These are phyloP conservation scores for Perodicticus potto DNA, from an alignment of 2,797 vertebrate species.

Conservation along the genomic window DNA sequence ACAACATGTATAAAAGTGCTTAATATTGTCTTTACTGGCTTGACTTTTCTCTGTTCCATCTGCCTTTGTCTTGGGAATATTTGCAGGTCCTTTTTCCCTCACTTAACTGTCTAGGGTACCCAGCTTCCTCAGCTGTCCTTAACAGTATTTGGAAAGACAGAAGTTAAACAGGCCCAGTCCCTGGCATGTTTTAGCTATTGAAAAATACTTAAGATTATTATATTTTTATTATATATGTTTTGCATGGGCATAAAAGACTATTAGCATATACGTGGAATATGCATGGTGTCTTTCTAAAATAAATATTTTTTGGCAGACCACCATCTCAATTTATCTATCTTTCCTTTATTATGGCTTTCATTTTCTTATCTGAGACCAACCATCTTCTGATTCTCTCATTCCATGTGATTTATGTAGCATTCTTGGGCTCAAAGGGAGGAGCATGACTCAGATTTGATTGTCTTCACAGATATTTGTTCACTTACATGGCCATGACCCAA, in stretches of 20 bases:
- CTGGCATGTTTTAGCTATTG: neutral
- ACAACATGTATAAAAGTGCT: neutral
- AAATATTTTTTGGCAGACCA: neutral
- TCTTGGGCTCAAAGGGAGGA: neutral
- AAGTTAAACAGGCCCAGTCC: neutral
- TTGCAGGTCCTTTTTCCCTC: neutral
- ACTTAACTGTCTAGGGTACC: neutral
- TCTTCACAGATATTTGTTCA: neutral
- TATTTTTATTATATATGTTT: neutral
- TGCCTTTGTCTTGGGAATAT: neutral
- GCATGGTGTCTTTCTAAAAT: neutral
- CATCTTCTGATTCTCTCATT: neutral
- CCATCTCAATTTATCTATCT: neutral
- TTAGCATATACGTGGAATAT: neutral
- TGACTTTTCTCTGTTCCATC: neutral
- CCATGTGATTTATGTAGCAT: neutral
- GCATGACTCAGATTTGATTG: neutral
- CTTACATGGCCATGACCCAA: neutral
- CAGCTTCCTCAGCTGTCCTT: neutral
- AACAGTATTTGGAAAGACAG: neutral
- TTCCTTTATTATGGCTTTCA: neutral
- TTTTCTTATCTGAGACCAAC: neutral
- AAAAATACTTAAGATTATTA: slow-evolving; percentile 13
- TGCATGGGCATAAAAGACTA: neutral
- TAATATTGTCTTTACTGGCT: neutral